Percentiles rank a stretch among this genome's conserved stretches.
Conservation (phyloP, 2,888 invertebrate species). For the Acrocera orbiculus region DNA sequence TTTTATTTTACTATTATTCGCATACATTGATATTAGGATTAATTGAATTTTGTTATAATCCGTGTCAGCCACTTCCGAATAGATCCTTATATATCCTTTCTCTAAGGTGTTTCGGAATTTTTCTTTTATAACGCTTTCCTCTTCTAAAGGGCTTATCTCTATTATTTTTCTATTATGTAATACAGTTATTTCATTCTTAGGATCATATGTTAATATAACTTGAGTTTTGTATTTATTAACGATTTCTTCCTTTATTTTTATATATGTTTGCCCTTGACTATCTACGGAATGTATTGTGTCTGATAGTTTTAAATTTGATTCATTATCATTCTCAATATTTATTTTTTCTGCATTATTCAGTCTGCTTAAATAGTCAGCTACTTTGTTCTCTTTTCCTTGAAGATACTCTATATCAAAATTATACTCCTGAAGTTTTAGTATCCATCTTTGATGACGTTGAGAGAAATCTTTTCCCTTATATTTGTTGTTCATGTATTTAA, state of each 20-base stretch:
- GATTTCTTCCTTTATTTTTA: slow-evolving; percentile 10
- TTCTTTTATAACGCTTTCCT: slow-evolving; percentile 8
- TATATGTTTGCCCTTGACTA: slow-evolving; percentile 8
- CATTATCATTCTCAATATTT: slow-evolving; percentile 5
- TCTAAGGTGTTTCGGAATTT: slow-evolving; percentile 6
- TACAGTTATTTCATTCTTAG: slow-evolving; percentile 4
- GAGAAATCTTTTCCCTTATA: slow-evolving; percentile 10
- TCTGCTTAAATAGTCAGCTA: slow-evolving; percentile 12
- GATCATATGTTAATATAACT: slow-evolving; percentile 10
- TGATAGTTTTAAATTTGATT: slow-evolving; percentile 8
- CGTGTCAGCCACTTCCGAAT: slow-evolving; percentile 4
- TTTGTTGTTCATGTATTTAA: slow-evolving; percentile 9
- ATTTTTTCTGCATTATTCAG: slow-evolving; percentile 6
- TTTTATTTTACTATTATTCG: not conserved
- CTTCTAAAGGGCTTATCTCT: no score
- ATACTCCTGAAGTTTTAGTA: slow-evolving; percentile 9
- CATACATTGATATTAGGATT: no score
- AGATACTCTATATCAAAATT: slow-evolving; percentile 12
- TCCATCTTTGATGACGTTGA: slow-evolving; percentile 8
- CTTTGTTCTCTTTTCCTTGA: slow-evolving; percentile 10
- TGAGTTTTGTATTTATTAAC: slow-evolving; percentile 12
- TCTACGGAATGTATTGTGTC: slow-evolving; percentile 9
- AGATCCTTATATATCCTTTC: slow-evolving; percentile 6
- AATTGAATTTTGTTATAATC: no score
- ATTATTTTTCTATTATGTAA: no score